A percentile compares a stretch with the other conserved stretches of the same genome.
phyloP scores from a whole-genome alignment of 2,113 vertebrate species.

The Balaenoptera acutorostrata region DNA sequence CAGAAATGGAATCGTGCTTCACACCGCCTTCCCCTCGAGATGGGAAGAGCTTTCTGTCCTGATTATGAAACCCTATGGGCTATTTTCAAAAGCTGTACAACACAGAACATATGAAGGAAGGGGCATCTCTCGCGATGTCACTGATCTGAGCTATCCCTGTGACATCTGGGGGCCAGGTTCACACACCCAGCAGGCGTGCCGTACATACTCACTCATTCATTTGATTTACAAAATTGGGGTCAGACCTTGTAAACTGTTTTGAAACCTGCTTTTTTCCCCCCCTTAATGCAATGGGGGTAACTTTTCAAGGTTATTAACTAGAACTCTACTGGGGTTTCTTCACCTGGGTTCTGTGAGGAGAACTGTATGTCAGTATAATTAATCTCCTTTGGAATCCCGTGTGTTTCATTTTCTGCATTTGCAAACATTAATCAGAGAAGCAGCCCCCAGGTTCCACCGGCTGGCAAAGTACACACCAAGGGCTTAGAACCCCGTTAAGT shows the following conservation, averaged over 20 bases:
- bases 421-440: background rate
- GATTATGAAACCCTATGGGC: background rate
- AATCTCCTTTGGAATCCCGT: background rate
- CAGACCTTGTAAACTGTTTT: background rate
- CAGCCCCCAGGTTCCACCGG: too few relatives aligned
- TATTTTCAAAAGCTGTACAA: background rate
- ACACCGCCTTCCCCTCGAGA: background rate
- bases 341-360: background rate
- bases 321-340: background rate
- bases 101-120: background rate
- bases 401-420: background rate
- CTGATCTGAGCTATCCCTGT: fast-evolving
- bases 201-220: background rate
- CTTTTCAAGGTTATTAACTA: background rate
- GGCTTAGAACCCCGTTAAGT: background rate
- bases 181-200: too few relatives aligned
- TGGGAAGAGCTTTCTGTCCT: background rate
- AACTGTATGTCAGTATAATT: background rate
- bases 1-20: background rate
- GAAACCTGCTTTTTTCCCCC: background rate
- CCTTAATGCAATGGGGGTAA: background rate
- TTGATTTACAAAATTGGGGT: background rate
- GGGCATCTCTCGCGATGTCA: background rate
- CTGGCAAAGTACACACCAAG: background rate
- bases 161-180: background rate